Conservation (phyloP, 2,113 vertebrate species). For the Ictalurus furcatus region DNA sequence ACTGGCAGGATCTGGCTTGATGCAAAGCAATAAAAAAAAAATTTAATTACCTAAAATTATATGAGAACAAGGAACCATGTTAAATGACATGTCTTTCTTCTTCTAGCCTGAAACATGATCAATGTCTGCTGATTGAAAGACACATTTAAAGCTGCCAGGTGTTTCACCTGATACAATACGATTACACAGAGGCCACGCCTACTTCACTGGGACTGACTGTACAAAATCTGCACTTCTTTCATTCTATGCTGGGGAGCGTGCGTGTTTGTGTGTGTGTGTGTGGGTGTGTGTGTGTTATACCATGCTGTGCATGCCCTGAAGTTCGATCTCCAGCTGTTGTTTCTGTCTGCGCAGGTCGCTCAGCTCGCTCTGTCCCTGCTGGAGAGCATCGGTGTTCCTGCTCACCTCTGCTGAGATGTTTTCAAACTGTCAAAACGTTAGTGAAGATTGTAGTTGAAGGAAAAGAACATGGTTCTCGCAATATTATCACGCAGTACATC, state of each 20-base stretch:
- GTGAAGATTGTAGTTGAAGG: background rate
- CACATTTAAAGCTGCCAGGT: background rate
- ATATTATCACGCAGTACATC: background rate
- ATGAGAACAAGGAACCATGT: background rate
- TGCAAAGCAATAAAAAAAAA: background rate
- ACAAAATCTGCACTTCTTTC: background rate
- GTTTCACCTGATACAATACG: background rate
- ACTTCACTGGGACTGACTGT: background rate
- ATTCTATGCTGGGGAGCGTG: background rate
- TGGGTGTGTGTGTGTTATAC: conserved; percentile 62
- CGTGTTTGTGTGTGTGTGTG: background rate
- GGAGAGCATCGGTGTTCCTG: conserved; percentile 74
- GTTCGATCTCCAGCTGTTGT: conserved; percentile 83
- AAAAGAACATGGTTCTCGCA: background rate
- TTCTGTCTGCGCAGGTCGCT: conserved; percentile 72
- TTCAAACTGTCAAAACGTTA: conserved; percentile 64
- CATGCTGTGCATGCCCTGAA: conserved; percentile 81
- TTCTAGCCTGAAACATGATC: background rate
- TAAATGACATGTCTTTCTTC: background rate
- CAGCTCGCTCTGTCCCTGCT: conserved; percentile 72
- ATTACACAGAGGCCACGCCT: background rate
- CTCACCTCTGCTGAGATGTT: conserved; percentile 72
- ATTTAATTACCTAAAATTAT: background rate
- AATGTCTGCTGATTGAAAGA: background rate
- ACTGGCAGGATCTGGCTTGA: background rate